phyloP scores from a whole-genome alignment of 2,113 vertebrate species.

The Romanogobio albipinnatus region DNA sequence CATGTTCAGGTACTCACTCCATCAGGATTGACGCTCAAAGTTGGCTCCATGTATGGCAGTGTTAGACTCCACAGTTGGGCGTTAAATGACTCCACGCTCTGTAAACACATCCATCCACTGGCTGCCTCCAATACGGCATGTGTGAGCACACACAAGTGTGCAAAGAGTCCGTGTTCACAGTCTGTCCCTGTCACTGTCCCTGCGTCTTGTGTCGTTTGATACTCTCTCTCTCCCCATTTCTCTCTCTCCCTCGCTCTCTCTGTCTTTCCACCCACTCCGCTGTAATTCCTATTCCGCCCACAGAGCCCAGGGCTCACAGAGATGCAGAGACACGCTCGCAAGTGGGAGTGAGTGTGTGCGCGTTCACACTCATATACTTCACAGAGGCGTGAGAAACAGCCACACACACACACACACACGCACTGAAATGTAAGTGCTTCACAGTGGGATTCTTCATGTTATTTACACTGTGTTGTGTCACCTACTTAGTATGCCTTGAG shows the following conservation, averaged over 20 bases:
- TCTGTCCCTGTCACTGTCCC: conserved; percentile 64
- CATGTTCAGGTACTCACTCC: conserved; percentile 58
- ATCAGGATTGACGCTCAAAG: conserved; percentile 79
- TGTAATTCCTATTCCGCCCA: conserved; percentile 78
- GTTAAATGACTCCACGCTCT: conserved; percentile 56
- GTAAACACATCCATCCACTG: conserved; percentile 67
- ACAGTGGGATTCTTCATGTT: conserved; percentile 28
- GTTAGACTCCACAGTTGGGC: conserved; percentile 65
- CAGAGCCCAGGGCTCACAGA: conserved; percentile 70
- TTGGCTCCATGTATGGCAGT: conserved; percentile 84
- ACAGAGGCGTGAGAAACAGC: conserved; percentile 34
- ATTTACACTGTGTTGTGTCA: conserved; percentile 48
- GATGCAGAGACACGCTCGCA: conserved; percentile 59
- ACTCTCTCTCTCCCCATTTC: conserved; percentile 45
- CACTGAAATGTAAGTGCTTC: conserved; percentile 26
- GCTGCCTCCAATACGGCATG: conserved; percentile 45
- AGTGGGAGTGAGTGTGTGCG: conserved; percentile 36
- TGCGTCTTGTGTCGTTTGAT: conserved; percentile 49
- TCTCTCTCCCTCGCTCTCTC: conserved; percentile 53
- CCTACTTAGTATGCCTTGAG: conserved; percentile 57
- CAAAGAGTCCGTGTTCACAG: conserved; percentile 50
- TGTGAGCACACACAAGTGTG: conserved; percentile 23
- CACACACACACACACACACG: neutral
- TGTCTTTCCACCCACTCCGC: conserved; percentile 54
- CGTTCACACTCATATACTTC: conserved; percentile 37